A percentile compares a stretch with the other conserved stretches of the same genome.
Conservation (phyloP, 2,888 invertebrate genomes). For the Dysmachus trigonus region DNA sequence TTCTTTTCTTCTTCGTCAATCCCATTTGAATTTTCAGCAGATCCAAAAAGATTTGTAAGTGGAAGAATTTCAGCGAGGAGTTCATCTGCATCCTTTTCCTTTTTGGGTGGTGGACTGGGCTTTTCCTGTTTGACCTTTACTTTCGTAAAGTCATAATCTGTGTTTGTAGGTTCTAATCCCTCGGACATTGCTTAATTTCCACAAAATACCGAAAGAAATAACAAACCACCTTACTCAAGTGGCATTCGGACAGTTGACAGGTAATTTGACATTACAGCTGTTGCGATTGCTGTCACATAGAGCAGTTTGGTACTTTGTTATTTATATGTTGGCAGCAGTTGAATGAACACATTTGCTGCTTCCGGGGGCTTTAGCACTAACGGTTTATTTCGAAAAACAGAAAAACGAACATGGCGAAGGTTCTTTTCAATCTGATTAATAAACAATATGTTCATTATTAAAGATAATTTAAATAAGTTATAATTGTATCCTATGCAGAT, state of each 20-base stretch:
- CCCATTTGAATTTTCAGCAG: conserved; percentile 19
- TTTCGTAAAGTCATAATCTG: conserved; percentile 18
- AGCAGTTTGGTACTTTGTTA: background rate
- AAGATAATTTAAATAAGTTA: too few species aligned
- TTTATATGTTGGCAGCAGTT: background rate
- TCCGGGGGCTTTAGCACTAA: too few species aligned
- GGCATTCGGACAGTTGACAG: background rate
- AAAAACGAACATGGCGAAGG: too few species aligned
- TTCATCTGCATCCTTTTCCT: conserved; percentile 50
- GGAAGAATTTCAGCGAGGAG: conserved; percentile 58
- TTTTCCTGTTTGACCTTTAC: conserved; percentile 60
- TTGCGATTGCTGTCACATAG: background rate
- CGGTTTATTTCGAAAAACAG: background rate
- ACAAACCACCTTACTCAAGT: background rate
- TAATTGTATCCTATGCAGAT: too few species aligned
- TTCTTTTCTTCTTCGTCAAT: conserved; percentile 56
- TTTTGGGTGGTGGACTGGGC: conserved; percentile 54
- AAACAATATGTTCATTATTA: too few species aligned
- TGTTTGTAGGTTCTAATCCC: background rate
- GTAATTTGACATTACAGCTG: background rate
- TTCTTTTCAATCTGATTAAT: too few species aligned
- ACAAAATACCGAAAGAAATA: background rate
- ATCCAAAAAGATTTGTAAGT: conserved; percentile 33
- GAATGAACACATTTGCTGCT: background rate
- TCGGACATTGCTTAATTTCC: background rate